Evolutionary conservation across 2,113 vertebrate genomes (phyloP).

Genomic region (Gallinago paraguaiae): DNA sequence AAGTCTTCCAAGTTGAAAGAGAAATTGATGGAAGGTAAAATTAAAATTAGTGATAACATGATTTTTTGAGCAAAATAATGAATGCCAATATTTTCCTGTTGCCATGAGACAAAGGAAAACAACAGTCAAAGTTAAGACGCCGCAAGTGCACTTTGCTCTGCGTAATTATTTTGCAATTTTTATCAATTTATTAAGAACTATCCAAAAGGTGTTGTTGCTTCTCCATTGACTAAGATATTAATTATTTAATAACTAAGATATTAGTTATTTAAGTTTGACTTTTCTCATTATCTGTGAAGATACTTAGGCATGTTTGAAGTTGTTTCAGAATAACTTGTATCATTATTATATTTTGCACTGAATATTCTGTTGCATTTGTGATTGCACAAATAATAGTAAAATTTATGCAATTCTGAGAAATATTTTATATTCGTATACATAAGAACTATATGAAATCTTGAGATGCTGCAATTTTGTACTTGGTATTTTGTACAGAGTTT

Average conservation of each 20-base stretch:
- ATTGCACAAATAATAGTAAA: background rate
- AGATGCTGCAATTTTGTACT: background rate
- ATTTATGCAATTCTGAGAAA: background rate
- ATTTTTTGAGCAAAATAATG: conserved; percentile 12
- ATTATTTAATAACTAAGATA: background rate
- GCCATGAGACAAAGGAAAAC: conserved; percentile 14
- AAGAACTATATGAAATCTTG: background rate
- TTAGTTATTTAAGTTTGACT: background rate
- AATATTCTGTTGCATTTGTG: background rate
- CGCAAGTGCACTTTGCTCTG: background rate
- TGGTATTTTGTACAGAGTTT: background rate
- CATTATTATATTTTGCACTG: background rate
- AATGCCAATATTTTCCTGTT: conserved; percentile 3
- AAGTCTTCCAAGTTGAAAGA: conserved; percentile 3
- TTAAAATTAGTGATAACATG: background rate
- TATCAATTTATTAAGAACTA: background rate
- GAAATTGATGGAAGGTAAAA: conserved; percentile 24
- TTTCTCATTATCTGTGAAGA: background rate
- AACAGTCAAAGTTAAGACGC: background rate
- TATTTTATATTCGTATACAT: background rate
- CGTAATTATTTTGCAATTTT: background rate
- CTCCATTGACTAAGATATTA: background rate
- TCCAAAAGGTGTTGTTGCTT: background rate
- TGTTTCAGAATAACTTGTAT: background rate
- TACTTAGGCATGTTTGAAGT: background rate